These are phyloP conservation scores for Drosophila seguyi DNA, from an alignment of 1,140 invertebrate species.

Conservation along the genomic window DNA sequence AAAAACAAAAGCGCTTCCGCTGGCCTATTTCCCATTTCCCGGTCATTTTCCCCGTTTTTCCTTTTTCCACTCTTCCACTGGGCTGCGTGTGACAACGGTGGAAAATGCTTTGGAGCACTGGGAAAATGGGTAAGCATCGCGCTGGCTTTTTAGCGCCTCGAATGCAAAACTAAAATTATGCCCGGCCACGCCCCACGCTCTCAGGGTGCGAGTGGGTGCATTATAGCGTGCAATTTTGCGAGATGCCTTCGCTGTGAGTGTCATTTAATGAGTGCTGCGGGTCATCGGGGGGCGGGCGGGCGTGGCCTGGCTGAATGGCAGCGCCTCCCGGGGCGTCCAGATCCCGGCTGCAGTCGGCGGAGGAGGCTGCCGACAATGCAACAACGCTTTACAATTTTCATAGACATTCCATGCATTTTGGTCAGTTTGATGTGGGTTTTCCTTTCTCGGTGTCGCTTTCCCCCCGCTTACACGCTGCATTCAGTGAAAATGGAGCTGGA, in stretches of 20 bases:
- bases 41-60: neutral
- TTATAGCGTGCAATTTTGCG: conserved; percentile 78
- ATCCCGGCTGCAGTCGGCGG: conserved; percentile 8
- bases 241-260: conserved; percentile 65
- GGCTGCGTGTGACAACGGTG: conserved; percentile 62
- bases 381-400: conserved; percentile 77
- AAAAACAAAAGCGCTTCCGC: conserved; percentile 18
- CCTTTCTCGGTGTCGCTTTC: conserved; percentile 66
- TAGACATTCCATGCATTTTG: conserved; percentile 83
- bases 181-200: conserved; percentile 66
- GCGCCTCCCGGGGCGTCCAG: neutral
- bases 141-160: conserved; percentile 74
- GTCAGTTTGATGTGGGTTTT: conserved; percentile 84
- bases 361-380: conserved; percentile 48
- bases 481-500: conserved; percentile 34
- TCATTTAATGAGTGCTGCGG: conserved; percentile 76
- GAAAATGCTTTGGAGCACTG: neutral
- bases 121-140: conserved; percentile 4
- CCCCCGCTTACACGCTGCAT: conserved; percentile 45
- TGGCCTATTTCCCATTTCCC: conserved; percentile 15
- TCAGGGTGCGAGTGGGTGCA: conserved; percentile 47
- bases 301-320: neutral
- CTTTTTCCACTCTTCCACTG: conserved; percentile 12
- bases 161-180: conserved; percentile 75
- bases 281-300: neutral